Base-by-base conservation (phyloP, 1,140 invertebrate species). In the Zaprionus ornatus region DNA sequence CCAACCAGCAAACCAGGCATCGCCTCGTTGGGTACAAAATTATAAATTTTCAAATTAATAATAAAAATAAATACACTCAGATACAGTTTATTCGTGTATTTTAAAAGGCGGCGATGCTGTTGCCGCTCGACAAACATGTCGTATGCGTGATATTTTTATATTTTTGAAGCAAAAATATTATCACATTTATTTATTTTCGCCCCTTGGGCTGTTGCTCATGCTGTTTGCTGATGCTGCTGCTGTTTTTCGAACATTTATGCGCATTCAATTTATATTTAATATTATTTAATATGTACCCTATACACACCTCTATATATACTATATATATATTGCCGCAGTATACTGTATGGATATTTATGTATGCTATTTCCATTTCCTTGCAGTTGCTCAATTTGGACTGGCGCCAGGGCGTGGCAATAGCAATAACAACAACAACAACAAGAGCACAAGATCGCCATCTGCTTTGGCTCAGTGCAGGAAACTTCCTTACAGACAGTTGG, bases 361-460 rank as follows among this genome's bases (percentile, higher is more conserved):
- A 29, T 29, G 56, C 69, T 56, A 37, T 70, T 52, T 85, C n/a
- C 37, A 54, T 57, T 50, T 79, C 73, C 60, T 90, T 90, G 72
- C 85, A 90, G 85, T 77, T 79, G 76, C 64, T 82, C 73, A 79
- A 79, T 70, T 88, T 88, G 85, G 85, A 88, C 65, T 50, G 68
- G 68, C 85, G 85, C 85, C 85, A 90, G 78, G 78, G 78, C 75
- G 78, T 85, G 78, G 66, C 78, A 67, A 62, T 17, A 48, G 17
- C 61, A 74, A 69, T 48, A 54, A 23, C 66, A 60, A 71, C 61
- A 74, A 69, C 54, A 59, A 29, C 66, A 60, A 71, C 62, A 52
- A 13, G 52, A 12, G 62, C 56, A 48, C 59, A 45, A 45, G 40
- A 45, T 59, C 12, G 64, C 61, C 74, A 75, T 74, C 71, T 85